Base-by-base conservation (phyloP, 2,113 vertebrate genomes). In the Chloropsis hardwickii region DNA sequence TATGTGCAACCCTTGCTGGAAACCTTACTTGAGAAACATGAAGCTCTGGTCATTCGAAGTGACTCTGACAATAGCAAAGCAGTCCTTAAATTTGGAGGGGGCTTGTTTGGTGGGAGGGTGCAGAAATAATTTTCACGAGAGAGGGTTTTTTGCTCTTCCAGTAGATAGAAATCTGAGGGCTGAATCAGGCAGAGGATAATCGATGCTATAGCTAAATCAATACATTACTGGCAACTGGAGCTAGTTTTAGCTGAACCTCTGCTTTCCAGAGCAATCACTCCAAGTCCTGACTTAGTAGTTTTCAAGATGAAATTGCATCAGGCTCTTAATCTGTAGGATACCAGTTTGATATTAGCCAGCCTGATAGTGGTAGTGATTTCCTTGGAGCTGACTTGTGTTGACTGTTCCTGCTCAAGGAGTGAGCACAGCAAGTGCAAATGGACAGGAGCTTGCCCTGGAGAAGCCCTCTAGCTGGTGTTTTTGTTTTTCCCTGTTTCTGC, bases 261-360 rank as follows among this genome's bases (percentile, higher is more conserved):
- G 78, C 81, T 96, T 96, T 93, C 80, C 90, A 97, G 89, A 97
- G 91, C 51, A 95, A 90, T 95, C 92, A 66, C 92, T 97, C 95
- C 87, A 96, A 95, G 67, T 94, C 88, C 89, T 92, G 87, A 86
- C 86, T 92, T 95, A 91, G 93, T 86, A 18, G 95, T 96, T 96
- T 97, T 95, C 81, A 78, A 92, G 96, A 97, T 94, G 96, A 95
- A 96, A 96, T 92, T 97, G 90, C 95, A 96, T 94, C 67, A 86
- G 89, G 83, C 71, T 93, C 77, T 92, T 92, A 81, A 90, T 97
- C 91, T 86, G 81, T 76, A 35, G 58, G 65, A 71, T 61, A 54
- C 86, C 1, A 5, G 62, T 94, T 44, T 94, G 73, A 77, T 78
- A 61, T 45, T 84, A 47, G 91, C 72, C 84, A 96, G 61, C 39